These are phyloP conservation scores for roundworm (Caenorhabditis elegans) DNA, from an alignment of 1,140 invertebrate genomes.

Conservation along the genomic window WBcel235 BX284604.4:7790001-7790500, in stretches of 20 bases:
- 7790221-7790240: background rate
- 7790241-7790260: background rate
- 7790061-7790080: too few species aligned
- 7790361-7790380: slow-evolving; percentile 34
- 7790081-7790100: too few species aligned
- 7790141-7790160: slow-evolving; percentile 13
- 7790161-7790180: slow-evolving; percentile 26
- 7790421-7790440: background rate
- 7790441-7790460: background rate
- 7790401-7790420: background rate
- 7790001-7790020: background rate
- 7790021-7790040: slow-evolving; percentile 12
- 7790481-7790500: slow-evolving; percentile 10
- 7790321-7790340: slow-evolving; percentile 7
- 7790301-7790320: slow-evolving; percentile 7
- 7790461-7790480: background rate
- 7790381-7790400: slow-evolving; percentile 16
- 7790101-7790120: background rate
- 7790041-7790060: background rate
- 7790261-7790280: slow-evolving; percentile 24
- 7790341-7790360: slow-evolving; percentile 42
- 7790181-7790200: slow-evolving; percentile 27
- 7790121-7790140: slow-evolving; percentile 40
- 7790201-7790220: background rate
- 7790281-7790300: slow-evolving; percentile 23